These are phyloP conservation scores for Bombyx mori DNA, from an alignment of 1,140 invertebrate species.

Conservation along the genomic window ASM3026992v2 NC_085110.1:5760501-5761000, in stretches of 20 bases:
- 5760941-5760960: no score
- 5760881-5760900: no score
- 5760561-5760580: constrained; percentile 76
- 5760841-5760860: constrained; percentile 57
- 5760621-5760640: constrained; percentile 44
- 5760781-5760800: background rate
- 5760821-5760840: constrained; percentile 15
- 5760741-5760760: background rate
- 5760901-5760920: no score
- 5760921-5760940: no score
- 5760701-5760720: constrained; percentile 58
- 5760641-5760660: constrained; percentile 56
- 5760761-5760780: background rate
- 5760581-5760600: constrained; percentile 70
- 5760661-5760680: constrained; percentile 58
- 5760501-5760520: constrained; percentile 88
- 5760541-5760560: constrained; percentile 81
- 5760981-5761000: no score
- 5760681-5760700: constrained; percentile 43
- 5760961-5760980: no score
- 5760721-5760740: constrained; percentile 8
- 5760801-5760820: constrained; percentile 3
- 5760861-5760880: no score
- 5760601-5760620: constrained; percentile 61
- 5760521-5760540: constrained; percentile 93